These are phyloP conservation scores for Acromyrmex heyeri DNA, from an alignment of 1,140 invertebrate species.

Conservation along the genomic window DNA sequence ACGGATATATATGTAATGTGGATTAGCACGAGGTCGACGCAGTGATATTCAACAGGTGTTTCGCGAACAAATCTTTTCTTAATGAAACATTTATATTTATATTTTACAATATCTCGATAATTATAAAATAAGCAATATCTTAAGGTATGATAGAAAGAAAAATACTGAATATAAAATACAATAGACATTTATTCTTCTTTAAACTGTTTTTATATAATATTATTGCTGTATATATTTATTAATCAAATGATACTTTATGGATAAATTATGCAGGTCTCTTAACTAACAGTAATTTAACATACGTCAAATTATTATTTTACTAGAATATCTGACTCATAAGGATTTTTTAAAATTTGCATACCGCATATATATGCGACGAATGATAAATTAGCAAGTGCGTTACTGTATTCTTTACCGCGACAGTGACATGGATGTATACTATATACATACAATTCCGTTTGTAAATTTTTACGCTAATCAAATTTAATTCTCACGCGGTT, in stretches of 20 bases:
- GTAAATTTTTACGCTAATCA: slow-evolving; percentile 42
- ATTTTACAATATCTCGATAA: not conserved
- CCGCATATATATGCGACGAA: not conserved
- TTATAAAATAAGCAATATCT: not conserved
- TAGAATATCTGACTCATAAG: not conserved
- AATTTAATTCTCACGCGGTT: slow-evolving; percentile 50
- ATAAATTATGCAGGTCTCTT: not conserved
- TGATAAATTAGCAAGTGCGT: slow-evolving; percentile 2
- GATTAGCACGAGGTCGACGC: slow-evolving; percentile 10
- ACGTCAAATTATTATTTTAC: not conserved
- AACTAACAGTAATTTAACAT: not conserved
- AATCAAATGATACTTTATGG: not conserved
- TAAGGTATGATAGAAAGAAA: not conserved
- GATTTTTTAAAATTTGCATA: not conserved
- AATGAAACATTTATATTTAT: not conserved
- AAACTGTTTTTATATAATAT: not conserved
- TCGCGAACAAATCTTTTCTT: not conserved
- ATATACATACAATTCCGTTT: slow-evolving; percentile 12
- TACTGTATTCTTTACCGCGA: not conserved
- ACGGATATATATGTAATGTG: not conserved
- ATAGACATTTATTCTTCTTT: not conserved
- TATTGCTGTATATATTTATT: not conserved
- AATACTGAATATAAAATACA: not conserved
- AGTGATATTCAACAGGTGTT: slow-evolving; percentile 28
- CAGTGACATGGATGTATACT: not conserved